A percentile compares a stretch with the other conserved stretches of the same genome.
phyloP scores from a whole-genome alignment of 2,797 vertebrate species.

The Harpagifer antarcticus region DNA sequence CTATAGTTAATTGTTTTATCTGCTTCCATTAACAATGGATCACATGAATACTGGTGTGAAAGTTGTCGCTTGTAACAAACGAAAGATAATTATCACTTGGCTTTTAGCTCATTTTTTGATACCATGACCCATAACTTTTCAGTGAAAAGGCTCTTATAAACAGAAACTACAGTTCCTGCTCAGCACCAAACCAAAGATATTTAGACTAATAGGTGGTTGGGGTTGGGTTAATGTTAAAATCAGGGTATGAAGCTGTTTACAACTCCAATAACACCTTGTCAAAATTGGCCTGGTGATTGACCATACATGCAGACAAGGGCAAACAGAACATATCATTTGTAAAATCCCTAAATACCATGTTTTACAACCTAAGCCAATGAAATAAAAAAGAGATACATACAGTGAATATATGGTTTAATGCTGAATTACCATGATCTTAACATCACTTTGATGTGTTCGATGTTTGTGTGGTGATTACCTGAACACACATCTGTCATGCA shows the following conservation, averaged over 20 bases:
- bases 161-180: too few species aligned
- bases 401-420: conserved; percentile 1
- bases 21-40: neutral
- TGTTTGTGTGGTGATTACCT: neutral
- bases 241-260: neutral
- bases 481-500: conserved; percentile 7
- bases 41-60: neutral
- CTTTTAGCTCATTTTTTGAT: neutral
- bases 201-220: neutral
- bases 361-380: neutral
- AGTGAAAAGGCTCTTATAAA: neutral
- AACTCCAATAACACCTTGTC: neutral
- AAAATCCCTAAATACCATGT: neutral
- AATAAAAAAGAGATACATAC: conserved; percentile 5
- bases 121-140: neutral
- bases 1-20: neutral
- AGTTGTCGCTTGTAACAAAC: neutral
- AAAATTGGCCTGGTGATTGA: neutral
- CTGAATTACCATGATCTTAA: conserved; percentile 8
- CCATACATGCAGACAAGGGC: neutral
- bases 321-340: neutral
- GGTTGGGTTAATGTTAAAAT: neutral
- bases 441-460: neutral
- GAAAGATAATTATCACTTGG: neutral
- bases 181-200: too few species aligned